Evolutionary conservation across 2,113 vertebrate genomes (phyloP).

Genomic region (Xiphophorus couchianus): DNA sequence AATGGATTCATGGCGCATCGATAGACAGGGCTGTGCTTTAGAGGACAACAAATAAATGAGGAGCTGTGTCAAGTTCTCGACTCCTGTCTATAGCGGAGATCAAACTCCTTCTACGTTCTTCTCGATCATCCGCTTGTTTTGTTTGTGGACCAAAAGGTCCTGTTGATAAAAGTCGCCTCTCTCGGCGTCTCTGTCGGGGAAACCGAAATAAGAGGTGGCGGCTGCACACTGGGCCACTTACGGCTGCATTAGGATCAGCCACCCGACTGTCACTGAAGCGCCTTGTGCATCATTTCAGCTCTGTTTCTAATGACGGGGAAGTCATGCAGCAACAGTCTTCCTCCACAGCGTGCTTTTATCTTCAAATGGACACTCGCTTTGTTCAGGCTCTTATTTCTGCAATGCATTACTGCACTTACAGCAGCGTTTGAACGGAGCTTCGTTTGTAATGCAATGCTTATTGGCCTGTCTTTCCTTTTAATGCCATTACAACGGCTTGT

Average conservation of each 20-base stretch:
- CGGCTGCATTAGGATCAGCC: conserved; percentile 70
- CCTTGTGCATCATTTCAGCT: conserved; percentile 70
- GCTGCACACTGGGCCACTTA: conserved; percentile 60
- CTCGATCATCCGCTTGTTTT: conserved; percentile 21
- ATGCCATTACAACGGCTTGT: not conserved
- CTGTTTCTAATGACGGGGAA: conserved; percentile 60
- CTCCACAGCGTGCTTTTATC: conserved; percentile 48
- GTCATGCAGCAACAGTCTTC: conserved; percentile 20
- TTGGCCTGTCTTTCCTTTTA: conserved; percentile 32
- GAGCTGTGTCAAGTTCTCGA: not conserved
- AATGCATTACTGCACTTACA: conserved; percentile 56
- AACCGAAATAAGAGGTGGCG: conserved; percentile 70
- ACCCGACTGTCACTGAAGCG: conserved; percentile 57
- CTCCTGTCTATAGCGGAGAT: conserved; percentile 27
- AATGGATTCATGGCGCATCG: conserved; percentile 37
- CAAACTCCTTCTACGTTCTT: conserved; percentile 28
- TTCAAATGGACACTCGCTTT: conserved; percentile 39
- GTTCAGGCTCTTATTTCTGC: conserved; percentile 15
- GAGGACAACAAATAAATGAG: conserved; percentile 18
- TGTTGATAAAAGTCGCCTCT: conserved; percentile 44
- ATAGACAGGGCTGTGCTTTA: not conserved
- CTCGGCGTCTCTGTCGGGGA: conserved; percentile 46
- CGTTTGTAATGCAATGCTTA: conserved; percentile 15
- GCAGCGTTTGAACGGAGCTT: conserved; percentile 43
- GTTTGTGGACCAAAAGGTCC: conserved; percentile 61